Evolutionary conservation across 2,113 vertebrate genomes (phyloP), one percentile per base, ranked within the genome.

Genomic region (Tiliqua scincoides): DNA sequence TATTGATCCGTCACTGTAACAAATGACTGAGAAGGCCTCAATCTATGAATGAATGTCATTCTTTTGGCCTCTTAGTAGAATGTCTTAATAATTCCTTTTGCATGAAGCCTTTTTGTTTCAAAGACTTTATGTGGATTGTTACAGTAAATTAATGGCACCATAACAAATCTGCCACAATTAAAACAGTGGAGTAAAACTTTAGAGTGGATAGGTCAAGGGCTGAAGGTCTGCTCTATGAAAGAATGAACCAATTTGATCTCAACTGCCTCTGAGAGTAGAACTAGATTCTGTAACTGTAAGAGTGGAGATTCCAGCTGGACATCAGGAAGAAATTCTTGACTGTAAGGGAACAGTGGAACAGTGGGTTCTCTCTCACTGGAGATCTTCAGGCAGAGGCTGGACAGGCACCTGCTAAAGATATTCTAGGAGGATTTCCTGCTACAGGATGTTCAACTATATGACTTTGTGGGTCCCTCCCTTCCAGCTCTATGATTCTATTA

Each of bases 171-270:
- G 71, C 54, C 79, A 35, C 32, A 89, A 30, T 74, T 92, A 88
- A 92, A n/a, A 92, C 79, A 91, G 37, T 4, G 14, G 32, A 89
- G 27, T 63, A 86, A 91, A 88, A 90, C n/a, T 91, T 91, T 73
- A 40, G 27, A 57, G 63, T 89, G 74, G 27, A 20, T 57, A 2
- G 9, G 17, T 71, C 86, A 83, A 52, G 18, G 89, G 91, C 88
- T 93, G 62, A 89, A 87, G n/a, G 2, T 6, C 71, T 77, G 91
- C n/a, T n/a, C n/a, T 11, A 15, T 77, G 23, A 35, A 20, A 25
- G 25, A 59, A 63, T 21, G 0, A 5, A 40, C 80, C 4, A 48
- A 48, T 48, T 48, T 48, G 43, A 5, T 48, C 43, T 48, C 43
- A 48, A 48, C 43, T 5, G 43, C 43, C 4, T 48, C 43, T 48